phyloP scores from a whole-genome alignment of 2,113 vertebrate species.

The Triplophysa tibetana region DNA sequence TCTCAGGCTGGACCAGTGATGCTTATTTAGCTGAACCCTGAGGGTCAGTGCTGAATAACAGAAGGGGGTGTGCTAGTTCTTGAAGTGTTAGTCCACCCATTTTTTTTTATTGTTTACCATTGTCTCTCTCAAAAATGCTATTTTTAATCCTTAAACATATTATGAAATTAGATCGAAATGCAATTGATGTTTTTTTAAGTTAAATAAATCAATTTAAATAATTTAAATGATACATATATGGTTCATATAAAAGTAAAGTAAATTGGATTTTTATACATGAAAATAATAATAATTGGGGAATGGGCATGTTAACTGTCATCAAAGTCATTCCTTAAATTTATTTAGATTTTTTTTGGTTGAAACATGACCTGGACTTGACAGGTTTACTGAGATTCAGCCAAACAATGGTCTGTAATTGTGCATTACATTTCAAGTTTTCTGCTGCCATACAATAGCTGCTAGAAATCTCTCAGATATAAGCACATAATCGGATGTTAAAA shows the following conservation, averaged over 20 bases:
- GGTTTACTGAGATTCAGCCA: no score
- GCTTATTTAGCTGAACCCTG: constrained; percentile 26
- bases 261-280: neutral
- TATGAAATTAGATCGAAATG: no score
- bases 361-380: no score
- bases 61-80: neutral
- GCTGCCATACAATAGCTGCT: neutral
- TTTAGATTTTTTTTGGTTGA: no score
- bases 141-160: no score
- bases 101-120: neutral
- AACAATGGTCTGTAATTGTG: no score
- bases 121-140: neutral
- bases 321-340: no score
- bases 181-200: neutral
- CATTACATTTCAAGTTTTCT: no score
- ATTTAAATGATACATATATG: no score
- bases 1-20: constrained; percentile 33
- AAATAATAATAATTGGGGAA: neutral
- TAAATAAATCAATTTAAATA: neutral
- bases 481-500: neutral
- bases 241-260: neutral
- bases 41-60: constrained; percentile 36
- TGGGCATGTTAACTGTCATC: neutral
- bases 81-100: neutral
- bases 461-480: neutral